Base-by-base conservation (phyloP, 2,113 vertebrate genomes). In the Pungitius pungitius region DNA sequence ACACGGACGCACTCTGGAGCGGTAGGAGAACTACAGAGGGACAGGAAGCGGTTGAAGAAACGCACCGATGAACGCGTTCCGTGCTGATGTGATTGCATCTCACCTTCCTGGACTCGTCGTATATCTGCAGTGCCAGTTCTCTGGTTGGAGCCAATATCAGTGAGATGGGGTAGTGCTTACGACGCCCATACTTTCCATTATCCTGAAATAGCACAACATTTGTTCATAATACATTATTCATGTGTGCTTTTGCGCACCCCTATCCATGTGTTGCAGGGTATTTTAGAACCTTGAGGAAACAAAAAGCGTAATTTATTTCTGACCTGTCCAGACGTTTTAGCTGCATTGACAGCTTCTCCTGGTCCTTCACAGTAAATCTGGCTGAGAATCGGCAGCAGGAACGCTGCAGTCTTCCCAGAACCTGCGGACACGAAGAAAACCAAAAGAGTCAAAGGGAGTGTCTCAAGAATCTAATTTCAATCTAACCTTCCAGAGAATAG, bases 71-170 rank as follows among this genome's bases (percentile, higher is more conserved):
- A 20, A 59, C n/a, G 10, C 22, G 24, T 39, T 55, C 4, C 8
- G 17, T 42, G 10, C 17, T 57, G 6, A 0, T 45, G 45, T 45
- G 35, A 24, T 2, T 18, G 6, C 8, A 0, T 89, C 33, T 35
- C 33, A 98, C 97, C 95, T 99, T 99, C 81, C 97, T 94, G 88
- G 97, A 95, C 88, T 99, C 98, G 71, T 99, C 97, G 33, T 99
- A 98, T 75, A 99, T 99, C 90, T 99, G 97, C 40, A 98, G 94
- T 12, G 96, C 97, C 88, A 99, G 80, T 81, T 99, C 97, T 93
- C 97, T 94, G 35, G 98, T 99, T 22, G 98, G 98, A 85, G 98
- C 98, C 87, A 99, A 92, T 2, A 99, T 95, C 89, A 99, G 90
- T 0, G 97, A 96, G 63, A 99, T 95, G 56, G 98, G 98, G 39